Evolutionary conservation across 2,113 vertebrate genomes (phyloP).

Genomic region (Prunella himalayana): DNA sequence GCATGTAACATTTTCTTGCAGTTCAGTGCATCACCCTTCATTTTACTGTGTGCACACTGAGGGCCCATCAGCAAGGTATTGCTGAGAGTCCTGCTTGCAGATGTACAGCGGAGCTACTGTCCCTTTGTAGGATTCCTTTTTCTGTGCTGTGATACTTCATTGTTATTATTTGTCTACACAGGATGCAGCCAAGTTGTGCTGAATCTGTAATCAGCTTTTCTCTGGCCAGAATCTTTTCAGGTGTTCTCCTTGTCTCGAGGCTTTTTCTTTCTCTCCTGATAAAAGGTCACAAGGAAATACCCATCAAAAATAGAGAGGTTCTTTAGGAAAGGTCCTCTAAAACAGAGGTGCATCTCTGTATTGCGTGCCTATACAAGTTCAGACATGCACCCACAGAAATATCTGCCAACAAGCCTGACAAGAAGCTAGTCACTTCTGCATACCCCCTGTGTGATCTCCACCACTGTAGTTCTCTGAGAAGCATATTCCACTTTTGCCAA

Average conservation of each 20-base stretch:
- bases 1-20: background rate
- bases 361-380: background rate
- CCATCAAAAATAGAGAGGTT: background rate
- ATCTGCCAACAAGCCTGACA: background rate
- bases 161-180: background rate
- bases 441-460: background rate
- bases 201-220: background rate
- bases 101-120: fast-evolving
- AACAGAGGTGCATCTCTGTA: background rate
- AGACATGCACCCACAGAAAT: background rate
- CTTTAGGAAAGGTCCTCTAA: background rate
- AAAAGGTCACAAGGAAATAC: background rate
- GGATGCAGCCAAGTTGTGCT: background rate
- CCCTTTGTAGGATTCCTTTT: background rate
- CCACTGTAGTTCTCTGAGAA: background rate
- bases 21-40: background rate
- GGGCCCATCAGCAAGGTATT: background rate
- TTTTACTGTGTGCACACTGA: background rate
- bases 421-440: background rate
- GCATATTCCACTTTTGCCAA: background rate
- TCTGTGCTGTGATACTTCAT: background rate
- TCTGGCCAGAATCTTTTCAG: background rate
- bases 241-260: background rate
- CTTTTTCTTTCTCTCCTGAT: background rate
- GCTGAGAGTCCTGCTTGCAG: background rate